These are phyloP conservation scores for Danio rerio DNA, from an alignment of 2,113 vertebrate genomes.

Conservation along the genomic window GRCz12tu NC_133176.1:50979001-50979500, in stretches of 20 bases:
- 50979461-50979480: no score
- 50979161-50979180: slow-evolving; percentile 4
- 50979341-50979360: background rate
- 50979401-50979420: no score
- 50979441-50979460: no score
- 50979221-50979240: no score
- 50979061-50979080: background rate
- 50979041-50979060: slow-evolving; percentile 42
- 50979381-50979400: no score
- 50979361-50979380: background rate
- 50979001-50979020: background rate
- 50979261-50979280: slow-evolving; percentile 18
- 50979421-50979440: no score
- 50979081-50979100: slow-evolving; percentile 17
- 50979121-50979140: slow-evolving; percentile 55
- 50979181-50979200: background rate
- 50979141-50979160: slow-evolving; percentile 25
- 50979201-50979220: no score
- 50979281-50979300: background rate
- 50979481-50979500: no score
- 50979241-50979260: no score
- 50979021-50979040: background rate
- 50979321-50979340: background rate
- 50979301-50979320: background rate
- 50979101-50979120: slow-evolving; percentile 66